phyloP scores from a whole-genome alignment of 2,797 vertebrate species.

The Oryzias sinensis region DNA sequence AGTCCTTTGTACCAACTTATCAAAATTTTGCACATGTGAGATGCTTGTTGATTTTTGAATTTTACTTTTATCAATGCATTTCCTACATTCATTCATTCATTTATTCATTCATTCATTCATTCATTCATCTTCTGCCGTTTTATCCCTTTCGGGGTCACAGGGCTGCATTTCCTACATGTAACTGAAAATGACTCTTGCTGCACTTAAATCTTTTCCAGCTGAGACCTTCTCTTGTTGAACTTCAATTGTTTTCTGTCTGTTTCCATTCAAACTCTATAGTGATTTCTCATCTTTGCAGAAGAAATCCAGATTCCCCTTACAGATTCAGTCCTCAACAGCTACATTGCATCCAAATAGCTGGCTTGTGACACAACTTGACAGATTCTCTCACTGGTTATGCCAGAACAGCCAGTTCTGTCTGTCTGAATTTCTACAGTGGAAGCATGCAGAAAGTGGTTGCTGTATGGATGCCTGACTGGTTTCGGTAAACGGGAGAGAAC shows the following conservation, averaged over 20 bases:
- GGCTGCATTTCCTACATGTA: neutral
- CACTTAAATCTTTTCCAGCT: neutral
- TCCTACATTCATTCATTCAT: neutral
- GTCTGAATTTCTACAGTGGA: slow-evolving; percentile 15
- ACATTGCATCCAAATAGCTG: slow-evolving; percentile 5
- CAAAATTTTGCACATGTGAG: slow-evolving; percentile 23
- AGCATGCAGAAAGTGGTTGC: slow-evolving; percentile 14
- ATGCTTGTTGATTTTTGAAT: slow-evolving; percentile 9
- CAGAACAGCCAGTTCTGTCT: slow-evolving; percentile 39
- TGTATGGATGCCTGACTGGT: slow-evolving; percentile 1
- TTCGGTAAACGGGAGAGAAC: neutral
- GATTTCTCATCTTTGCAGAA: slow-evolving; percentile 36
- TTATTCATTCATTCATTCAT: neutral
- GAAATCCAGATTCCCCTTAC: slow-evolving; percentile 59
- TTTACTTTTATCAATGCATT: neutral
- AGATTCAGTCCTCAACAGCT: slow-evolving; percentile 27
- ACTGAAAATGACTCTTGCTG: neutral
- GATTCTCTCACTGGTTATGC: slow-evolving; percentile 33
- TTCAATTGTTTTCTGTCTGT: slow-evolving; percentile 18
- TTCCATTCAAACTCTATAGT: slow-evolving; percentile 2
- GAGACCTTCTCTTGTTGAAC: neutral
- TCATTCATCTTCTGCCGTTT: too few relatives aligned
- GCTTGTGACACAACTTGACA: slow-evolving; percentile 24
- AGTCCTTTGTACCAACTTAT: neutral
- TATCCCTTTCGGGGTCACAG: too few relatives aligned